Evolutionary conservation across 92 coral and sea anemone species (phyloP), one percentile per base, ranked within the genome.

Genomic region (Epizoanthus scotinus): DNA sequence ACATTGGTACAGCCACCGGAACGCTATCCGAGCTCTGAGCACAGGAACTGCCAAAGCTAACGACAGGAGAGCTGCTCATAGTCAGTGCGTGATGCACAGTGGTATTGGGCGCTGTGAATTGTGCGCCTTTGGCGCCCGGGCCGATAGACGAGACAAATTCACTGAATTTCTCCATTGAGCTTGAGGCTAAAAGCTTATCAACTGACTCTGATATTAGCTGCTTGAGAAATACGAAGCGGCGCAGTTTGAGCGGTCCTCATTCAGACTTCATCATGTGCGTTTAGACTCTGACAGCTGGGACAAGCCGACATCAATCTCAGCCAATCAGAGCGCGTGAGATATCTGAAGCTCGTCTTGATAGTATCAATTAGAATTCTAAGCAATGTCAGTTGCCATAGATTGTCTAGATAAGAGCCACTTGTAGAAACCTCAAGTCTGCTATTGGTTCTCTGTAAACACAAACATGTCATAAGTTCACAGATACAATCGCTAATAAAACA

Each of bases 101-200:
- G 22, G 91, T 72, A 57, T 61, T 90, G 20, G 93, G 69, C 34
- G 94, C 80, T 34, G 73, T 21, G 24, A 56, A 87, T 3, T 84
- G 81, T 1, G 81, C 61, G 21, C 88, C 68, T 55, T 90, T 90
- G 49, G 72, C 91, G 70, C 84, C 70, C 26, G 81, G 94, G 12
- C 94, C 93, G 36, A 95, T 89, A 34, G 90, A 71, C 28, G 95
- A 79, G 36, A 95, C 97, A 78, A 91, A 93, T 42, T 95, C 98
- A 17, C 94, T 81, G 81, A 93, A 93, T 57, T 96, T 93, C 85
- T 96, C 98, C 99, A 96, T 96, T 68, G 29, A 72, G 78, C 63
- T 70, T 50, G 79, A 62, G 86, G 71, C 87, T 42, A 73, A 70
- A 74, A 29, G 42, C 59, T 75, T 75, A 75, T 75, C 81, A 75